Evolutionary conservation across 2,797 vertebrate genomes (phyloP), one percentile per base, ranked within the genome.

Genomic region (Phataginus tricuspis): DNA sequence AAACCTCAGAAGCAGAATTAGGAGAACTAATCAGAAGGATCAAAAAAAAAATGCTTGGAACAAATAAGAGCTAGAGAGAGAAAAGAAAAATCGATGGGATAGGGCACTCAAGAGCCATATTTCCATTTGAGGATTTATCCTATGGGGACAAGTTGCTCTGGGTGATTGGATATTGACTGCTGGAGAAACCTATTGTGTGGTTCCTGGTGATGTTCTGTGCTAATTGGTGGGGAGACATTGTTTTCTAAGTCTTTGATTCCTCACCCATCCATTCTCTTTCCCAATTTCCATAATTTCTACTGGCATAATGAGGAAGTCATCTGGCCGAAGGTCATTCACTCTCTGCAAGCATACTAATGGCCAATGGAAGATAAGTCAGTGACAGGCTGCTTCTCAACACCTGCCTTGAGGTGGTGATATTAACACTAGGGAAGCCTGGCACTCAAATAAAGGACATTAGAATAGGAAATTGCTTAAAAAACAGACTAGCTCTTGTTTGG

Each of bases 241-340:
- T 57, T 92, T 92, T 90, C 71, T 55, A 90, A 84, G 74, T 90
- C n/a, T 83, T 34, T 77, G 21, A 66, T 21, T 27, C 8, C 34
- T 59, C 5, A 10, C 16, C 42, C 4, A n/a, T 7, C 55, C 49
- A 45, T 37, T 59, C 1, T 49, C 53, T 25, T n/a, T 53, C 4
- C 12, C 25, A 15, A 57, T 6, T 45, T 45, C 39, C 72, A 10
- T 5, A 9, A 11, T 49, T 87, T 34, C 16, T 77, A 53, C 37
- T 51, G 53, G 37, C 51, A 34, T 12, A 27, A 82, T 15, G 27
- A 83, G 31, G 19, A 74, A 63, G 8, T 27, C 8, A 12, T n/a
- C 34, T 10, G 15, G 5, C 23, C 3, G 16, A 84, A 78, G 53
- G 4, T 14, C 72, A 31, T n/a, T 68, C n/a, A 13, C 63, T 37